phyloP scores from a whole-genome alignment of 2,888 invertebrate genomes.

The Callyntrura sp. region DNA sequence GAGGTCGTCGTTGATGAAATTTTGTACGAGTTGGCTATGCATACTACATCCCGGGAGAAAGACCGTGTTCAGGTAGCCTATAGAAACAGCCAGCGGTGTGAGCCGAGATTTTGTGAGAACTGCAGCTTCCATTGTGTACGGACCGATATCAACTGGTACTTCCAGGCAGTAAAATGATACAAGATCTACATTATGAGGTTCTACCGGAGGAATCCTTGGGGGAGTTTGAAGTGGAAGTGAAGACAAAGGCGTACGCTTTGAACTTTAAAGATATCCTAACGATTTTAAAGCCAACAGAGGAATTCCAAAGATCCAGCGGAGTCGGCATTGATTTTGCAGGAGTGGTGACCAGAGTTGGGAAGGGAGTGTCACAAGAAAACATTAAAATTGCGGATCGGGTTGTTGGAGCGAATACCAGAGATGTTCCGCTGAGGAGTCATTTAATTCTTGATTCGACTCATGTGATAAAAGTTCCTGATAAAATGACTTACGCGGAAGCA shows the following conservation, averaged over 20 bases:
- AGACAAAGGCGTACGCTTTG: background rate
- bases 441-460: background rate
- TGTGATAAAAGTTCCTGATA: background rate
- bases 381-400: background rate
- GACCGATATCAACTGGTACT: constrained; percentile 37
- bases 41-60: too few relatives aligned
- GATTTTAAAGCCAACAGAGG: constrained; percentile 14
- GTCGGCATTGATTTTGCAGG: constrained; percentile 43
- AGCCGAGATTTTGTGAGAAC: too few relatives aligned
- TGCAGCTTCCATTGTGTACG: constrained; percentile 8
- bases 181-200: background rate
- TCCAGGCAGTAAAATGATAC: background rate
- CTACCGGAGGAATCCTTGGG: background rate
- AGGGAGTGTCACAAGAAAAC: background rate
- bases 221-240: constrained; percentile 25
- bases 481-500: constrained; percentile 2
- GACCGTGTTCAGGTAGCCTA: too few relatives aligned
- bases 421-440: background rate
- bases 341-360: background rate
- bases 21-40: too few relatives aligned
- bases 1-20: too few relatives aligned
- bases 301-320: background rate
- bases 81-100: too few relatives aligned
- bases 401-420: background rate
- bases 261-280: constrained; percentile 39